Evolutionary conservation across 2,797 vertebrate genomes (phyloP).

Genomic region (Sciurus vulgaris): DNA sequence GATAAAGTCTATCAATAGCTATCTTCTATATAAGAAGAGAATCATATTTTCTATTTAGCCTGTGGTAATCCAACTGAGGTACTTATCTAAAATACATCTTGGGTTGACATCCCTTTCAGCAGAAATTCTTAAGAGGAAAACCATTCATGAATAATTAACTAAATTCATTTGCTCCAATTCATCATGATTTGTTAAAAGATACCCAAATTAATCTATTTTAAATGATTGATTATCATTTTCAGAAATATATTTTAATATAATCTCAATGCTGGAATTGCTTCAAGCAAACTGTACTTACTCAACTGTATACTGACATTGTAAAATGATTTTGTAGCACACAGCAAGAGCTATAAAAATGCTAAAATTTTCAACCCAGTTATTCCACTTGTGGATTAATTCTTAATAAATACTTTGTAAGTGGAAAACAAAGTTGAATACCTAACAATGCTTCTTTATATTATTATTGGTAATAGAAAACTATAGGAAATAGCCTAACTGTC

Average conservation of each 20-base stretch:
- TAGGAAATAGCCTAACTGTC: neutral
- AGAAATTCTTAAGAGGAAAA: constrained; percentile 75
- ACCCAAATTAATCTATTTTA: constrained; percentile 74
- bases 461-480: constrained; percentile 37
- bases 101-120: constrained; percentile 63
- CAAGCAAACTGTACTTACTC: constrained; percentile 56
- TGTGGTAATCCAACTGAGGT: constrained; percentile 56
- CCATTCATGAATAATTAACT: constrained; percentile 79
- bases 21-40: constrained; percentile 67
- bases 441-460: constrained; percentile 27
- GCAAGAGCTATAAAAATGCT: constrained; percentile 61
- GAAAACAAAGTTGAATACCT: constrained; percentile 6
- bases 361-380: constrained; percentile 27
- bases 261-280: constrained; percentile 36
- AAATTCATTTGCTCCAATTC: constrained; percentile 76
- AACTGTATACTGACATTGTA: constrained; percentile 41
- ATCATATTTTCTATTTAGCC: constrained; percentile 66
- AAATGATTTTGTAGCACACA: constrained; percentile 62
- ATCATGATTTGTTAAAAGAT: constrained; percentile 79
- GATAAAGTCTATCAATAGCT: constrained; percentile 66
- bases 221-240: constrained; percentile 76
- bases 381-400: constrained; percentile 8
- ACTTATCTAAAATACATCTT: constrained; percentile 69
- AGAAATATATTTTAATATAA: constrained; percentile 79
- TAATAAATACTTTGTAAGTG: constrained; percentile 31